phyloP scores from a whole-genome alignment of 53 echinoderm and acorn worm species.

The Echinometra lucunter region DNA sequence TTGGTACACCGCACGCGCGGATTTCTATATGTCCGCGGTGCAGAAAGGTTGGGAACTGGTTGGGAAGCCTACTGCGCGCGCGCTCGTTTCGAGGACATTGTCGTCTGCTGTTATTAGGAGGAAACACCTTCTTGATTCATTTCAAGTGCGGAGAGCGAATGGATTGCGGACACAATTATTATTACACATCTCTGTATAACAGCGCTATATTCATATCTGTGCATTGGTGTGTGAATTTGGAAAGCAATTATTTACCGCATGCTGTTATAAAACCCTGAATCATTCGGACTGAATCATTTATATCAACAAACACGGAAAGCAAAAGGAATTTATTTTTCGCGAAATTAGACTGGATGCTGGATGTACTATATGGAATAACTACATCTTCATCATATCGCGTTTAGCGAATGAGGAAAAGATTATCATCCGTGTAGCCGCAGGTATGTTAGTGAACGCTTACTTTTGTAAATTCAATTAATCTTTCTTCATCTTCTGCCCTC shows the following conservation, averaged over 20 bases:
- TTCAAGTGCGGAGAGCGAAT: background rate
- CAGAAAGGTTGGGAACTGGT: background rate
- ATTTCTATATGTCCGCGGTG: background rate
- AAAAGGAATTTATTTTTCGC: background rate
- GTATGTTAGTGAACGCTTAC: background rate
- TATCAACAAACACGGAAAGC: background rate
- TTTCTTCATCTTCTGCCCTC: background rate
- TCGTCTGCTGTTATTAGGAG: background rate
- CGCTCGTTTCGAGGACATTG: background rate
- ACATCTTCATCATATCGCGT: background rate
- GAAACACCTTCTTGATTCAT: background rate
- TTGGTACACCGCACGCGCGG: slow-evolving; percentile 14
- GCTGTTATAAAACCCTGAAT: background rate
- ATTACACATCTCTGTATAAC: background rate
- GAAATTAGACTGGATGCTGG: slow-evolving; percentile 5
- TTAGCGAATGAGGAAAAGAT: background rate
- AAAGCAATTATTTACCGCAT: background rate
- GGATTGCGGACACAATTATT: background rate
- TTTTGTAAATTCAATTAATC: background rate
- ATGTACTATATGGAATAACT: slow-evolving; percentile 3
- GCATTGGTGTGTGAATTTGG: background rate
- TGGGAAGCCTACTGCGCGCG: background rate
- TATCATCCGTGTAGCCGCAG: background rate
- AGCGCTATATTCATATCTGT: background rate
- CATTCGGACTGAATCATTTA: slow-evolving; percentile 22